Evolutionary conservation across 2,797 vertebrate genomes (phyloP).

Genomic region (Acestrorhynchus altus): DNA sequence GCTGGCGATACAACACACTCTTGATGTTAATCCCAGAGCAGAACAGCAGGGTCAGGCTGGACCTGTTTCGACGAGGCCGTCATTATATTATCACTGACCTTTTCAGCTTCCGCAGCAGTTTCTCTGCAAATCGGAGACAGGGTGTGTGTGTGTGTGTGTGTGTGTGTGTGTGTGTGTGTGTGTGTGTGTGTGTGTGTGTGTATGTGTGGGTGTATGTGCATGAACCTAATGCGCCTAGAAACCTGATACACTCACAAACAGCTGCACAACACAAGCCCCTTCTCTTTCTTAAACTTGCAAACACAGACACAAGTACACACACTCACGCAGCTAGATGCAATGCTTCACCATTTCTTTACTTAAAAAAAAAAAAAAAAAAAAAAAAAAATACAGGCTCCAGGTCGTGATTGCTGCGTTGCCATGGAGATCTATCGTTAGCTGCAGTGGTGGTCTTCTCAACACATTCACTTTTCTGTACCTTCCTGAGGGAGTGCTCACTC

Average conservation of each 20-base stretch:
- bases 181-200: neutral
- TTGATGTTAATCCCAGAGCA: neutral
- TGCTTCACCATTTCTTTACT: conserved; percentile 22
- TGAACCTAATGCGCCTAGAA: neutral
- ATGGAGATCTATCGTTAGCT: conserved; percentile 73
- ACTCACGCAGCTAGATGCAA: neutral
- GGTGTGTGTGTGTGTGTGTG: neutral
- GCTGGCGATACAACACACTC: neutral
- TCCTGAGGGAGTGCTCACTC: conserved; percentile 46
- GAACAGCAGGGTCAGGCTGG: conserved; percentile 6
- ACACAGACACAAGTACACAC: conserved; percentile 21
- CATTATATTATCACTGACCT: conserved; percentile 12
- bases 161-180: no score
- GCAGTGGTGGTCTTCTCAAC: conserved; percentile 62
- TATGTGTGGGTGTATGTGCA: neutral
- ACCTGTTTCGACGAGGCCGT: conserved; percentile 4
- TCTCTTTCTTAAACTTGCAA: conserved; percentile 3
- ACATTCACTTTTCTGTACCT: conserved; percentile 56
- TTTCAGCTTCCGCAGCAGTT: conserved; percentile 16
- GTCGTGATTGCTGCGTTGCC: conserved; percentile 71
- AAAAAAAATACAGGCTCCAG: conserved; percentile 17
- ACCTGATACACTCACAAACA: conserved; percentile 23
- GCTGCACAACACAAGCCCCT: conserved; percentile 2
- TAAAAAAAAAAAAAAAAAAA: conserved; percentile 15
- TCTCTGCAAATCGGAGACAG: conserved; percentile 11